Base-by-base conservation (phyloP, 2,888 invertebrate genomes). In the Gastrophysa polygoni region DNA sequence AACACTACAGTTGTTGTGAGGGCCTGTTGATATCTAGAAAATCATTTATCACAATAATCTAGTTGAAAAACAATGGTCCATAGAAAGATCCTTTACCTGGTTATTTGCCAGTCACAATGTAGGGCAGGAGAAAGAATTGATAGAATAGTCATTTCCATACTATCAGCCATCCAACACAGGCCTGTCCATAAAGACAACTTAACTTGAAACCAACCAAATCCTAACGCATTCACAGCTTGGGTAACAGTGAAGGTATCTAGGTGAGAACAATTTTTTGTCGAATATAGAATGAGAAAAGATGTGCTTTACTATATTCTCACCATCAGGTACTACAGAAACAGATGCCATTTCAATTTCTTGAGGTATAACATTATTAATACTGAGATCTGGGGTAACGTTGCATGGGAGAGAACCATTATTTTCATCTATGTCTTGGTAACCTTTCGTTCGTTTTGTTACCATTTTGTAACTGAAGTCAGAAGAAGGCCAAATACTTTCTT, bases 111-210 rank as follows among this genome's bases (percentile, higher is more conserved):
- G 80, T 94, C 93, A 81, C 97, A 98, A 77, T 95, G 95, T 56
- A 98, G 83, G 0, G 96, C 95, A 10, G 97, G 96, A 14, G 95
- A 94, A 38, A 98, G 83, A 66, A 98, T 95, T 72, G 95, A 95
- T 34, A 97, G 83, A 74, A 98, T 95, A 77, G 96, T 97, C 94
- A 97, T 97, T 83, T 97, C 97, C 96, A 97, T 97, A 58, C 96
- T 95, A 81, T 97, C 97, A 0, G 96, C 95, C 96, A 96, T 97
- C 96, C 95, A 93, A 78, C 93, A 93, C 1, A 93, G 83, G 0
- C 94, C 94, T 16, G 93, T 93, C 75, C 92, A 91, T 16, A 93
- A 83, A 0, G 93, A 93, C 48, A 94, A 79, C 78, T 93, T 93
- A 0, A 93, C 92, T 88, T 94, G 94, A 78, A 94, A 94, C 87